A percentile compares a stretch with the other conserved stretches of the same genome.
Conservation (phyloP, 2,113 vertebrate species). For the Amphiprion percula region DNA sequence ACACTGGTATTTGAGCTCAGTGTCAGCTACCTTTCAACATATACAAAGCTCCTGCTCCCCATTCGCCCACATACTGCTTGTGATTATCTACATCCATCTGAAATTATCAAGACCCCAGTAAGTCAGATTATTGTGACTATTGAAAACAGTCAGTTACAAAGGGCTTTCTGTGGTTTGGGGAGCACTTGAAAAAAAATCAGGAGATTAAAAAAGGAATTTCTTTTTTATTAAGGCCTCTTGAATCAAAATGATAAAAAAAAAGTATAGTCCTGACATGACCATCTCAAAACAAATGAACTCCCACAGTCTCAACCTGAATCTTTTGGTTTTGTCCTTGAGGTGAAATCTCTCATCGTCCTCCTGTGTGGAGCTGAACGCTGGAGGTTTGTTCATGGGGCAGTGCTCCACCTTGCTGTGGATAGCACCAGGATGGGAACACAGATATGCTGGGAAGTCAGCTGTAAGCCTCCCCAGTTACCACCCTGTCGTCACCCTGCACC, state of each 20-base stretch:
- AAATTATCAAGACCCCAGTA: conserved; percentile 66
- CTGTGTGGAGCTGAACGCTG: conserved; percentile 11
- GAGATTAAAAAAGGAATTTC: conserved; percentile 38
- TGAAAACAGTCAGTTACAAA: conserved; percentile 37
- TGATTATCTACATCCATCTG: conserved; percentile 83
- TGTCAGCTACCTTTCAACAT: conserved; percentile 85
- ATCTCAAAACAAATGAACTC: conserved; percentile 31
- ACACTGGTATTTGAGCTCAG: conserved; percentile 87
- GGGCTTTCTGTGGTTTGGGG: conserved; percentile 34
- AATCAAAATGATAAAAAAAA: conserved; percentile 64
- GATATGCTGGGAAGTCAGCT: background rate
- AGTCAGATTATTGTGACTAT: conserved; percentile 41
- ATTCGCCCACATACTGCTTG: conserved; percentile 76
- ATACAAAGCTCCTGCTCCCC: conserved; percentile 75
- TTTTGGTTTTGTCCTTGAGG: conserved; percentile 34
- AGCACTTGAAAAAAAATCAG: conserved; percentile 38
- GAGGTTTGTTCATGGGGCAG: conserved; percentile 52
- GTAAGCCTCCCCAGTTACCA: conserved; percentile 16
- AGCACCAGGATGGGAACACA: conserved; percentile 15
- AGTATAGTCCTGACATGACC: conserved; percentile 63
- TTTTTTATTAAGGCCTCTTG: conserved; percentile 81
- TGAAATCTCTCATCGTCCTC: conserved; percentile 31
- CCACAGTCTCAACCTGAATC: conserved; percentile 46
- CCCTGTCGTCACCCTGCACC: background rate
- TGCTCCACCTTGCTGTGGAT: conserved; percentile 12